phyloP scores from a whole-genome alignment of 2,888 invertebrate genomes.

The Caenorhabditis sp. region DNA sequence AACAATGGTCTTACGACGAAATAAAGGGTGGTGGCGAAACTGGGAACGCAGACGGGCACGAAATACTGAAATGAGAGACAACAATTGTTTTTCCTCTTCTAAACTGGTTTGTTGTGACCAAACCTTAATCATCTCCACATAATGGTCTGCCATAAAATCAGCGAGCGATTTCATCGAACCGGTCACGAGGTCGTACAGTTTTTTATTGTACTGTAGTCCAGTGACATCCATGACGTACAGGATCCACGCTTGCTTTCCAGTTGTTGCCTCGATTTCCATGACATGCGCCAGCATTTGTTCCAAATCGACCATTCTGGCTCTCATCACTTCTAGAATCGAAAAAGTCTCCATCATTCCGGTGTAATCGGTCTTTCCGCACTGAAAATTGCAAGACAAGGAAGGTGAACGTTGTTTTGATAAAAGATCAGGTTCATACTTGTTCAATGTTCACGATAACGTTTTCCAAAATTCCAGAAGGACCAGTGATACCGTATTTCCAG shows the following conservation, averaged over 20 bases:
- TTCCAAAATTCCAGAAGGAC: slow-evolving; percentile 63
- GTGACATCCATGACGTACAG: slow-evolving; percentile 76
- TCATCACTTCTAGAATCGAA: slow-evolving; percentile 72
- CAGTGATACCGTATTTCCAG: slow-evolving; percentile 72
- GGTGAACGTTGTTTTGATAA: background rate
- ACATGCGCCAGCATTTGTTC: slow-evolving; percentile 72
- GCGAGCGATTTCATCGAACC: slow-evolving; percentile 71
- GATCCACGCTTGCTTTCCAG: slow-evolving; percentile 75
- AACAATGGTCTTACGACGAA: slow-evolving; percentile 70
- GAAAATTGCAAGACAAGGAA: slow-evolving; percentile 11
- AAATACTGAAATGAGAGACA: slow-evolving; percentile 64
- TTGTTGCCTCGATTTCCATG: slow-evolving; percentile 72
- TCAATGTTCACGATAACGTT: slow-evolving; percentile 76
- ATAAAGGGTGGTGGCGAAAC: slow-evolving; percentile 72
- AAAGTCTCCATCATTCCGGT: slow-evolving; percentile 71
- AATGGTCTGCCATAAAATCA: slow-evolving; percentile 77
- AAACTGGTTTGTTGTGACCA: no score
- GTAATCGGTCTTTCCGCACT: slow-evolving; percentile 74
- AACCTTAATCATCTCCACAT: slow-evolving; percentile 76
- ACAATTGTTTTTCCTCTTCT: slow-evolving; percentile 11
- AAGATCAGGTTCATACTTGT: slow-evolving; percentile 64
- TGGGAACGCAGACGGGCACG: slow-evolving; percentile 73
- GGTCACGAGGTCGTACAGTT: slow-evolving; percentile 70
- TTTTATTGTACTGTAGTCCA: slow-evolving; percentile 72
- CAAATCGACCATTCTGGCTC: slow-evolving; percentile 70